Evolutionary conservation across 2,888 invertebrate species (phyloP), one percentile per base, ranked within the genome.

Genomic region (Mesopsocus fuscifrons): DNA sequence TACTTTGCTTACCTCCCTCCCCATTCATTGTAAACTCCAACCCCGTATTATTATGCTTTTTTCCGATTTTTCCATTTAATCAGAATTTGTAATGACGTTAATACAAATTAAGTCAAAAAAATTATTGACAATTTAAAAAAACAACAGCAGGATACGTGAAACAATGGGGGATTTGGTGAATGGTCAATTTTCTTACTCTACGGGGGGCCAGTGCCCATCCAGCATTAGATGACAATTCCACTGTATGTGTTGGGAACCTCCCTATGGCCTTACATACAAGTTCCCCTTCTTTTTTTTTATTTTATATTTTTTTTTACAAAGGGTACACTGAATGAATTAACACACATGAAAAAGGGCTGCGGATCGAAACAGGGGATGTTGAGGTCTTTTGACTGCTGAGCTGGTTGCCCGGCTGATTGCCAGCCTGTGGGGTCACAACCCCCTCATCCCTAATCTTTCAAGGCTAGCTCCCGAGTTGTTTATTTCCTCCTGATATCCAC

Each of bases 1-100:
- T 26, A 11, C 26, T 26, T 26, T 11, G 26, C 26, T 26, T 26
- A 26, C 26, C 26, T 11, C 11, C 11, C 26, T 26, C 6, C 8
- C 26, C 11, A 26, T 26, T 6, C 26, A 26, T 9, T 9, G 8
- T 26, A 26, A 26, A 26, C 11, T 26, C 26, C 26, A 26, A 26
- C 26, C 26, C 26, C 26, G 6, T 26, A 20, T 38, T 38, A 38
- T 38, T 38, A 38, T 38, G 38, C 38, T 38, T 38, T 38, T 38
- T 38, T 38, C 38, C 38, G 38, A 38, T 38, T 38, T 38, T 38
- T 38, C 38, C 38, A 38, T 38, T 38, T 38, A 38, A 38, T 38
- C 38, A 38, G 38, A 38, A 38, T 38, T 38, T 21, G 38, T 38
- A 38, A 38, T 38, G 38, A 38, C 38, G 38, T 38, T 38, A 38